Base-by-base conservation (phyloP, 2,113 vertebrate species). In the Paramormyrops kingsleyae region DNA sequence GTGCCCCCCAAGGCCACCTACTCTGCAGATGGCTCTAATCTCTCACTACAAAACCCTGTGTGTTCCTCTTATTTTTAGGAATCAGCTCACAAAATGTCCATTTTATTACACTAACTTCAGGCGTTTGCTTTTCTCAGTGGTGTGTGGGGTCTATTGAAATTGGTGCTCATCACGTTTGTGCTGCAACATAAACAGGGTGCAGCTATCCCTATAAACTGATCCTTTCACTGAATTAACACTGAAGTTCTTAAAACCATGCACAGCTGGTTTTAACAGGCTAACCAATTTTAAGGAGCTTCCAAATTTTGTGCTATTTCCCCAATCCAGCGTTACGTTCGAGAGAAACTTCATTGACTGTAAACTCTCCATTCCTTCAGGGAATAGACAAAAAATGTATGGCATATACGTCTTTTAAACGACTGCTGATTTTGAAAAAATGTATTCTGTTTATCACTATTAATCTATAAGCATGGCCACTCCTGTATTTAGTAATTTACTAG, bases 261-360 rank as follows among this genome's bases (percentile, higher is more conserved):
- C 19, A 85, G 15, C n/a, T 86, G 52, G 27, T 19, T 42, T 42
- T 42, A 39, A 42, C 74, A 15, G 80, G n/a, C 74, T 39, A 35
- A 35, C 27, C 52, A 21, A 31, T 89, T 17, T 31, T 86, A 89
- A 90, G 70, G 84, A 13, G 39, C 59, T 88, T 88, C 53, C 42
- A 49, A 70, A 56, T 42, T 19, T 70, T 87, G 19, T 86, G 88
- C 31, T 49, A 35, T 42, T 31, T 74, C 46, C 19, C 13, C 59
- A 19, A 89, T 77, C 27, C 83, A 74, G 44, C 52, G 31, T 88
- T 87, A 88, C 27, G 19, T 31, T 74, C 24, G 27, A 62, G 44
- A 88, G 15, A 1, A 17, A 90, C 70, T 53, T 66, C 52, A 46
- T 27, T 27, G 59, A 66, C 59, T 66, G 59, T 66, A 27, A 10